Conservation (phyloP, 2,797 vertebrate species). For the Liparis tanakae region DNA sequence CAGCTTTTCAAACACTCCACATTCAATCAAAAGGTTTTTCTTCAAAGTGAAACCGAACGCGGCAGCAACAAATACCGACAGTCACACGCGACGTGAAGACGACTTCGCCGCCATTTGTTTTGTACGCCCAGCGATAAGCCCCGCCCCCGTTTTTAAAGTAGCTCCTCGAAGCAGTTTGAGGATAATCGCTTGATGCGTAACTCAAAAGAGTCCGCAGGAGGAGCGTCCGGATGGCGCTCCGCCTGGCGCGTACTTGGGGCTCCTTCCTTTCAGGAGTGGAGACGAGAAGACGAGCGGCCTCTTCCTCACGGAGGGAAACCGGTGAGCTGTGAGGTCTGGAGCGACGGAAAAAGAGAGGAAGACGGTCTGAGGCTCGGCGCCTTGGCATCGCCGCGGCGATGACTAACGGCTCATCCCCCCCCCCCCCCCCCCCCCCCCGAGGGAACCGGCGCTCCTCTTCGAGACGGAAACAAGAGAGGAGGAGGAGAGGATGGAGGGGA, state of each 20-base stretch:
- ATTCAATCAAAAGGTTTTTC: constrained; percentile 30
- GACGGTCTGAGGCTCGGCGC: constrained; percentile 45
- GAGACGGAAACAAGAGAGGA: constrained; percentile 43
- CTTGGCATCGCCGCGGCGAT: constrained; percentile 53
- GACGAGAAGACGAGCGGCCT: constrained; percentile 33
- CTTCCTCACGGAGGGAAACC: constrained; percentile 43
- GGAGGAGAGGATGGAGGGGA: constrained; percentile 33
- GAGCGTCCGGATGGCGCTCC: constrained; percentile 52
- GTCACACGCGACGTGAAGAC: constrained; percentile 18
- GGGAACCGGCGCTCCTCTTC: too few species aligned
- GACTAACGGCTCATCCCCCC: constrained; percentile 60
- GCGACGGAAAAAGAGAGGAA: constrained; percentile 55
- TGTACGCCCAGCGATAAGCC: constrained; percentile 15
- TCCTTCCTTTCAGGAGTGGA: too few species aligned
- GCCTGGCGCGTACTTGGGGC: too few species aligned
- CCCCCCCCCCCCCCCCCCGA: too few species aligned
- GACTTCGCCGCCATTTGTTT: constrained; percentile 10
- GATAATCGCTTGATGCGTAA: constrained; percentile 71
- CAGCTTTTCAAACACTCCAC: constrained; percentile 43
- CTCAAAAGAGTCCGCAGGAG: constrained; percentile 58
- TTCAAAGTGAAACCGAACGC: constrained; percentile 1
- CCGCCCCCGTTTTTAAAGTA: constrained; percentile 33
- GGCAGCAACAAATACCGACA: constrained; percentile 16
- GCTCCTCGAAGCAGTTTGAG: constrained; percentile 55
- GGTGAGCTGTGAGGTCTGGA: constrained; percentile 58